Conservation (phyloP, 1,140 invertebrate species). For the Megathymus violae region DNA sequence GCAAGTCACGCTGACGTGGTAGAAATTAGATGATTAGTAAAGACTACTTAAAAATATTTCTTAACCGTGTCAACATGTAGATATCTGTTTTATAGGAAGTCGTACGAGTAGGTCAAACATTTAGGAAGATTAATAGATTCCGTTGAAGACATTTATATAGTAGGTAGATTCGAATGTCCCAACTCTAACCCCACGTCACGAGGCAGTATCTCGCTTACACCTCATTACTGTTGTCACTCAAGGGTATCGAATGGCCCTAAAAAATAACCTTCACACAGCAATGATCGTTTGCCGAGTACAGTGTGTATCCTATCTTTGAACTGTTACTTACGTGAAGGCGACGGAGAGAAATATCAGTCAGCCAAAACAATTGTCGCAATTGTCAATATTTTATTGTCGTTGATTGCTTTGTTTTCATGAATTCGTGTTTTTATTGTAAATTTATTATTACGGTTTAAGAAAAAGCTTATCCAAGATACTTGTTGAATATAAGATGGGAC, state of each 20-base stretch:
- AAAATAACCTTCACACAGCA: constrained; percentile 21
- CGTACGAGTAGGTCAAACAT: background rate
- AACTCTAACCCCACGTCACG: constrained; percentile 20
- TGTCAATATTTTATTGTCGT: too few species aligned
- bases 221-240: constrained; percentile 38
- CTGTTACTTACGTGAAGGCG: background rate
- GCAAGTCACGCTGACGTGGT: too few species aligned
- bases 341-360: background rate
- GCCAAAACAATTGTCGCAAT: too few species aligned
- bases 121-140: constrained; percentile 12
- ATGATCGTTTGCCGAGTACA: constrained; percentile 5
- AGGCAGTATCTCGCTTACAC: constrained; percentile 29
- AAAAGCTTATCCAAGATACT: too few species aligned
- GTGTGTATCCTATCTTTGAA: constrained; percentile 11
- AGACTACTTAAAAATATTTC: too few species aligned
- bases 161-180: constrained; percentile 10
- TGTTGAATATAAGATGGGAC: too few species aligned
- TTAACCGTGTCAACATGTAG: too few species aligned
- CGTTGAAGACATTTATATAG: constrained; percentile 11
- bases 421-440: too few species aligned
- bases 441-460: too few species aligned
- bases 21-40: too few species aligned
- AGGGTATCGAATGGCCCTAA: constrained; percentile 22
- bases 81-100: too few species aligned
- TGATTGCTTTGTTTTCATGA: too few species aligned